Percentiles rank a stretch among this genome's conserved stretches.
Evolutionary conservation across 2,888 invertebrate species (phyloP).

Genomic region (Nomada goodeniana): DNA sequence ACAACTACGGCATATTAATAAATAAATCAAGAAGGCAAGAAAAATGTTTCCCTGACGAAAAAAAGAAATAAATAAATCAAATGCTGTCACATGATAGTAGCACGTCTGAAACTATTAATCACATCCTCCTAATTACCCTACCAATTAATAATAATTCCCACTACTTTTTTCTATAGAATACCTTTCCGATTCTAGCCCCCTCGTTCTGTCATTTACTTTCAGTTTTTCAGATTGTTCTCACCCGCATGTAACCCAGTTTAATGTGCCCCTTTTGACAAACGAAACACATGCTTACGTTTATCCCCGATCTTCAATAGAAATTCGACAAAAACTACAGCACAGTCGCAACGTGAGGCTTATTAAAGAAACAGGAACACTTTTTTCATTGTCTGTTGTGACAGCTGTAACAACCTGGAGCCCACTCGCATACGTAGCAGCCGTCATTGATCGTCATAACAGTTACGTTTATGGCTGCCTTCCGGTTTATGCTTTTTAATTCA

Average conservation of each 20-base stretch:
- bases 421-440: background rate
- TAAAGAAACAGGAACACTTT: slow-evolving; percentile 21
- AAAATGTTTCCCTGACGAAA: no score
- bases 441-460: slow-evolving; percentile 25
- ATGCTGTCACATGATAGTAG: no score
- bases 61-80: no score
- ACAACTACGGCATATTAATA: no score
- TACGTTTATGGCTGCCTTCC: slow-evolving; percentile 12
- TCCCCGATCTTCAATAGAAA: slow-evolving; percentile 26
- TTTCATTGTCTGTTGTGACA: slow-evolving; percentile 47
- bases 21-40: no score
- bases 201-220: no score
- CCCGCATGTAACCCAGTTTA: background rate
- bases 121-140: no score
- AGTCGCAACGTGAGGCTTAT: background rate
- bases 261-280: background rate
- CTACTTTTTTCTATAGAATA: no score
- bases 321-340: background rate
- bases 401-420: slow-evolving; percentile 41
- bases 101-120: no score
- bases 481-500: background rate
- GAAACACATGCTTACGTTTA: slow-evolving; percentile 10
- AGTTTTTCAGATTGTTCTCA: no score
- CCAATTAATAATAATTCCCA: no score
- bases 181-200: no score